These are phyloP conservation scores for Hypocryptadius cinnamomeus DNA, from an alignment of 2,113 vertebrate species.

Conservation along the genomic window DNA sequence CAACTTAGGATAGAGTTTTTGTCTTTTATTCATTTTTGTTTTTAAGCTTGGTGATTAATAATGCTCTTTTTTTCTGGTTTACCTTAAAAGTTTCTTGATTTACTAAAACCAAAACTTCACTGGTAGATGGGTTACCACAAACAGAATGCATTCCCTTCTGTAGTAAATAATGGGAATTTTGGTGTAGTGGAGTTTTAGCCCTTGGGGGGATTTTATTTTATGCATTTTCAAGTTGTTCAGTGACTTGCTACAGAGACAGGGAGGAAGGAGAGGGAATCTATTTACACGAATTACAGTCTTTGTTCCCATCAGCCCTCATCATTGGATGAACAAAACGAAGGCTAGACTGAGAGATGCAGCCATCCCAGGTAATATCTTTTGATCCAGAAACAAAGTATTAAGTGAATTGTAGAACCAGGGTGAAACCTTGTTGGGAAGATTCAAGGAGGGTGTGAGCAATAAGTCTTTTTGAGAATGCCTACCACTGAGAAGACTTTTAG, in stretches of 20 bases:
- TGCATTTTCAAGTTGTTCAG: not conserved
- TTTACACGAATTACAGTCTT: conserved; percentile 11
- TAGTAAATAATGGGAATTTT: not conserved
- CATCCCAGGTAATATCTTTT: not conserved
- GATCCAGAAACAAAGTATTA: not conserved
- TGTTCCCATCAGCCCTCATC: not conserved
- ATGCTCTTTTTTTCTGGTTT: not conserved
- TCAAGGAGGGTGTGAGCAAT: not conserved
- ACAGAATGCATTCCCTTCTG: not conserved
- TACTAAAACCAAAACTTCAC: not conserved
- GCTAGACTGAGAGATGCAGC: not conserved
- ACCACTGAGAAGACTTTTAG: not conserved
- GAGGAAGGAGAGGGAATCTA: not conserved
- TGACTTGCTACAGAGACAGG: not conserved
- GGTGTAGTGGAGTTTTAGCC: not conserved
- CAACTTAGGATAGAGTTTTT: not conserved
- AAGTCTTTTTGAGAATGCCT: not conserved
- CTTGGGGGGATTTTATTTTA: not conserved
- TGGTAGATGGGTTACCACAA: not conserved
- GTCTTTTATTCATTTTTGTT: not conserved
- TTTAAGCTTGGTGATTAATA: not conserved
- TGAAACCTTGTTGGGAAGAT: not conserved
- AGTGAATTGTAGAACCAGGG: not conserved
- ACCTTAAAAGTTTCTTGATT: not conserved
- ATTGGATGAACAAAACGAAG: not conserved